phyloP scores from a whole-genome alignment of 2,113 vertebrate species.

The Bothrops jararaca region DNA sequence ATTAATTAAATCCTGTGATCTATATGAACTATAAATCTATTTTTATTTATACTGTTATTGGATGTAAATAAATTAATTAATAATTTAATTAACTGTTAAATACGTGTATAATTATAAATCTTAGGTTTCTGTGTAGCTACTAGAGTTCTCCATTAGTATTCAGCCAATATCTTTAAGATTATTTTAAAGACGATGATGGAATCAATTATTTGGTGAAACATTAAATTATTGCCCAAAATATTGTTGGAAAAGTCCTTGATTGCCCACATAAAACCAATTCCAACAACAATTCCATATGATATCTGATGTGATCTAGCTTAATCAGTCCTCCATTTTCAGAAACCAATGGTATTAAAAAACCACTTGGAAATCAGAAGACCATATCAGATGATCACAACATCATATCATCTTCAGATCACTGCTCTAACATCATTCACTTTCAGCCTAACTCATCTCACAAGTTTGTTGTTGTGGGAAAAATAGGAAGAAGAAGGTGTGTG shows the following conservation, averaged over 20 bases:
- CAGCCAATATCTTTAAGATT: background rate
- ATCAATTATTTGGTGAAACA: background rate
- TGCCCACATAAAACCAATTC: background rate
- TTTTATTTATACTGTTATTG: too few species aligned
- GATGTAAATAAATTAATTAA: too few species aligned
- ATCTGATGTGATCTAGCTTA: background rate
- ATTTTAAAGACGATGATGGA: background rate
- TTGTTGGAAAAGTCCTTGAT: background rate
- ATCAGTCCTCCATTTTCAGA: background rate
- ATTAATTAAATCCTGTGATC: too few species aligned
- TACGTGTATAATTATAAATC: too few species aligned
- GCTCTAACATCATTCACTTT: too few species aligned
- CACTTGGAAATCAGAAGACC: background rate
- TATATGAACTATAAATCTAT: too few species aligned
- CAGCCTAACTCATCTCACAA: too few species aligned
- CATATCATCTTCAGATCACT: background rate
- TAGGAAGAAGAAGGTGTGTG: too few species aligned
- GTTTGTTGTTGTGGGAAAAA: too few species aligned
- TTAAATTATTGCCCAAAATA: background rate
- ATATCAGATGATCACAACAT: background rate
- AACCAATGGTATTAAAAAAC: background rate
- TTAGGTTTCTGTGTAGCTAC: too few species aligned
- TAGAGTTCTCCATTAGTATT: too few species aligned
- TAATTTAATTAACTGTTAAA: too few species aligned
- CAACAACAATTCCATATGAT: background rate